phyloP scores from a whole-genome alignment of 2,113 vertebrate species.

The Marmota flaviventris region DNA sequence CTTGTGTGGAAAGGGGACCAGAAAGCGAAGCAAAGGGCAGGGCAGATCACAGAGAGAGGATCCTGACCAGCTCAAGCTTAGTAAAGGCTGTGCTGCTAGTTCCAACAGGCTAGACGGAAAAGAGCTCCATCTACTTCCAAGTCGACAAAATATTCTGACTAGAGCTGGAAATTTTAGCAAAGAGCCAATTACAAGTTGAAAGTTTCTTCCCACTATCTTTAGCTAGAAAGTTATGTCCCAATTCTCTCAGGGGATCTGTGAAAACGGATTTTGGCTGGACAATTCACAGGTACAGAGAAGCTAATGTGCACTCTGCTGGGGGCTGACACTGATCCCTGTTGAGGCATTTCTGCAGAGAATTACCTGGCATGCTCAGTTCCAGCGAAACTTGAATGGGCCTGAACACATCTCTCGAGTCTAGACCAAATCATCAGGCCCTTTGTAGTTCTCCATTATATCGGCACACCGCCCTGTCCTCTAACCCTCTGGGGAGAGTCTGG shows the following conservation, averaged over 20 bases:
- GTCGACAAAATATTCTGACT: neutral
- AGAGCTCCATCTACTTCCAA: neutral
- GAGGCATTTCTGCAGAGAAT: neutral
- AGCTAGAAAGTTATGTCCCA: neutral
- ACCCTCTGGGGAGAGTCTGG: neutral
- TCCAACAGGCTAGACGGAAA: neutral
- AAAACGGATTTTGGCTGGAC: neutral
- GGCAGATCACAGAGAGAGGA: neutral
- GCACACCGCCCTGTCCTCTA: neutral
- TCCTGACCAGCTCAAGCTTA: neutral
- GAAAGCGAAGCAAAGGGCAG: neutral
- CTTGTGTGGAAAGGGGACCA: neutral
- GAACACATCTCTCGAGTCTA: conserved; percentile 12
- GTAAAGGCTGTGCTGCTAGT: neutral
- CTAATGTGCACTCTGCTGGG: too few relatives aligned
- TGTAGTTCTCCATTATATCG: neutral
- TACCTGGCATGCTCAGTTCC: neutral
- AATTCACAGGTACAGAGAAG: neutral
- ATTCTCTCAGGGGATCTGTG: neutral
- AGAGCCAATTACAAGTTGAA: neutral
- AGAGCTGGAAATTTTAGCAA: neutral
- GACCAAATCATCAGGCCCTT: neutral
- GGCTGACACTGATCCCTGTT: neutral
- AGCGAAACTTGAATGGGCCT: conserved; percentile 52
- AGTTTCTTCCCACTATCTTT: neutral